These are phyloP conservation scores for Coecobrya sp. DNA, from an alignment of 2,888 invertebrate genomes.

Conservation along the genomic window DNA sequence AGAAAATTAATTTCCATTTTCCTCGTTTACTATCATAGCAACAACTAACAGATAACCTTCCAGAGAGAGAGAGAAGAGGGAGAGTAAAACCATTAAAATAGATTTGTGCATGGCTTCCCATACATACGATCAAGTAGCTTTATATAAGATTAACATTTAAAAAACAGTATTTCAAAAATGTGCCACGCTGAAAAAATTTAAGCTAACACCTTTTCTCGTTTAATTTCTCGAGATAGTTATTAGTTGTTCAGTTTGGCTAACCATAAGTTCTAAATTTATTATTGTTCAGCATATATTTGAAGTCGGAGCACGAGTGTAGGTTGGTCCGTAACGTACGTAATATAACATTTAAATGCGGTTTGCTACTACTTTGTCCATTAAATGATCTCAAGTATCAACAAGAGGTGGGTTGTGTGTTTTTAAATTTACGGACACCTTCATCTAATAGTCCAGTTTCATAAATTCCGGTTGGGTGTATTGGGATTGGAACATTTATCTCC, in stretches of 20 bases:
- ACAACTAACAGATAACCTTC: not conserved
- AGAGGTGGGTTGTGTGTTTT: not conserved
- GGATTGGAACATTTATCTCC: no score
- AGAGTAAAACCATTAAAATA: not conserved
- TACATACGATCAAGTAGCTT: no score
- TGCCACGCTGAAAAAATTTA: not conserved
- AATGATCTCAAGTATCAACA: not conserved
- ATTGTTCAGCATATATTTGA: not conserved
- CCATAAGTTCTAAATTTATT: not conserved
- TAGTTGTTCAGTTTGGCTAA: not conserved
- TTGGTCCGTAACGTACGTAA: not conserved
- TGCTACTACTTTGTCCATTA: conserved; percentile 11
- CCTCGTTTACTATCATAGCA: not conserved
- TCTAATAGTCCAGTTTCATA: not conserved
- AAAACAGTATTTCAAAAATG: not conserved
- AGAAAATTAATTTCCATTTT: conserved; percentile 53
- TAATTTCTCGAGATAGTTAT: not conserved
- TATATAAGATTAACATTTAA: not conserved
- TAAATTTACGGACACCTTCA: not conserved
- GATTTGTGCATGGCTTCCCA: not conserved
- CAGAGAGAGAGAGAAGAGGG: not conserved
- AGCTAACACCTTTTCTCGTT: not conserved
- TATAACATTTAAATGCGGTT: conserved; percentile 25
- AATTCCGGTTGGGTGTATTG: no score
- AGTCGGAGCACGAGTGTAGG: conserved; percentile 52